Evolutionary conservation across 2,113 vertebrate genomes (phyloP), one percentile per base, ranked within the genome.

Genomic region (Chinchilla lanigera): DNA sequence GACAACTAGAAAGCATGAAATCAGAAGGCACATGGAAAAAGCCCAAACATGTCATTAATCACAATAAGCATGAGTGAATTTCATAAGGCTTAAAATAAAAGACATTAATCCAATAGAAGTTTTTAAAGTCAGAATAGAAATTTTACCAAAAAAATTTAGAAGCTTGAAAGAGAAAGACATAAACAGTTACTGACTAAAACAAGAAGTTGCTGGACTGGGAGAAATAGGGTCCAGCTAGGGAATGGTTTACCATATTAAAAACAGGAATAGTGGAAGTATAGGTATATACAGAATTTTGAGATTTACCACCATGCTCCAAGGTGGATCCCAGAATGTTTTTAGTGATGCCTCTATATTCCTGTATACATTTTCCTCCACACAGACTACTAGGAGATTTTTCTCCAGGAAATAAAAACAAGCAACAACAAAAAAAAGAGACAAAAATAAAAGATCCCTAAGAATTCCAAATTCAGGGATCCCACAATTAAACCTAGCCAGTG

Each of bases 101-200:
- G 28, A 63, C 13, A 69, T 63, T 54, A 85, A 60, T 26, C 20
- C 33, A 86, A 73, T 58, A 41, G 80, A 7, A 8, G 73, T 89
- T 77, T 71, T 3, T 47, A 89, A 89, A 88, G 63, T 19, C 83
- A 26, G 30, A 80, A 73, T 28, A 82, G 24, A 56, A 33, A 92
- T 73, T 56, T 75, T 89, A 73, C 82, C 28, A 75, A 67, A 91
- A 73, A 86, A 86, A 58, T 90, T 56, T 82, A n/a, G 67, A 82
- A 67, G 9, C 65, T 86, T 11, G 41, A 87, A 86, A 93, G 26
- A 90, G 54, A 86, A 93, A 86, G 80, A 41, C 65, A n/a, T 97
- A 86, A 93, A 28, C 87, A n/a, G 12, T 67, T 88, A 60, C 22
- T 52, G 24, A 91, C 7, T 63, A 60, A 95, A 78, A 67, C 12